Evolutionary conservation across 1,140 invertebrate species (phyloP), one percentile per base, ranked within the genome.

Genomic region (Zaprionus davidi): DNA sequence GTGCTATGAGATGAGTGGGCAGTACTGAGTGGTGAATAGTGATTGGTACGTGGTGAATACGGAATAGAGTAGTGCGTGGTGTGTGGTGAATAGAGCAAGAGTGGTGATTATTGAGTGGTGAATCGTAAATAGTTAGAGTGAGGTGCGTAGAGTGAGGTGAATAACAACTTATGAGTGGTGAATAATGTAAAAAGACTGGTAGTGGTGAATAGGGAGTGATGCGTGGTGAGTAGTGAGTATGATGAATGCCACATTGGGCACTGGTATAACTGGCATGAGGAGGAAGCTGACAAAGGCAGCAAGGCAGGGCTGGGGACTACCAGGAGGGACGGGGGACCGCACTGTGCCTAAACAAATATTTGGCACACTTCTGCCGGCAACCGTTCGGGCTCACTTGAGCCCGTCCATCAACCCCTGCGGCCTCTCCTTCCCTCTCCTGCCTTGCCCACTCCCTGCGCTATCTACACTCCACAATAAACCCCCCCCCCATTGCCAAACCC

Each of bases 301-400:
- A 79, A 68, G 31, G 9, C 31, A 1, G 31, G 9, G 31, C 31
- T 34, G 31, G 31, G 31, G 31, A 0, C 9, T 31, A 31, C 31
- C 65, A 87, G 82, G 87, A 87, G 82, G 87, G 86, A 69, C 79
- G 58, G 24, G 51, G 58, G 20, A 26, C 24, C 24, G 58, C 5
- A 7, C 6, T 46, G 41, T 46, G 79, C 83, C 82, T 86, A 86
- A 82, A 74, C 70, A 86, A 86, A 86, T 86, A 86, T 86, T 86
- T 86, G 80, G 80, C 80, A 86, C 83, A 86, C 83, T 87, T 82
- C 79, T 68, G 31, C 13, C 66, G 20, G 49, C 62, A 49, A 44
- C 5, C 62, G 46, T 36, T 51, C n/a, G 24, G 6, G 11, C 13
- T 20, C 62, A 65, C 34, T 68, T 67, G 20, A 58, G 20, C 28